Conservation (phyloP, 2,797 vertebrate species). For the Pipistrellus nathusii region DNA sequence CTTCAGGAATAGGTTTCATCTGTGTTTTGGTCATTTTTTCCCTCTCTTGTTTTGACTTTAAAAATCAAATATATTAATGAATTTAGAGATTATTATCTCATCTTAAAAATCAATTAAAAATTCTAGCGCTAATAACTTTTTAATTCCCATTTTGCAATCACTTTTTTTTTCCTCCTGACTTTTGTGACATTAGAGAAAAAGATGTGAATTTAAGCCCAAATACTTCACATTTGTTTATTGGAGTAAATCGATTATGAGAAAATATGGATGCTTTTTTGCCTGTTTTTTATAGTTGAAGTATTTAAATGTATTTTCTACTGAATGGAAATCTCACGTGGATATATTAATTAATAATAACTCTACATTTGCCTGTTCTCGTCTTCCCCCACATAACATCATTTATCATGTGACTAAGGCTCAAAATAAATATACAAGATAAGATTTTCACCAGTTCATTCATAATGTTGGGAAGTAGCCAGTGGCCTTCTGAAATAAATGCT, state of each 20-base stretch:
- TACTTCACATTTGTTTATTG: not conserved
- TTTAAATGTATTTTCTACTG: slow-evolving; percentile 24
- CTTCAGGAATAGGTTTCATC: not conserved
- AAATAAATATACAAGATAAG: slow-evolving; percentile 25
- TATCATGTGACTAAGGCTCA: slow-evolving; percentile 30
- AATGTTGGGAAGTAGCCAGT: slow-evolving; percentile 28
- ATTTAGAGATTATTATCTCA: not conserved
- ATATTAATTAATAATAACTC: slow-evolving; percentile 20
- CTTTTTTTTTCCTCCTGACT: slow-evolving; percentile 26
- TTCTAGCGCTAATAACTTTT: not conserved
- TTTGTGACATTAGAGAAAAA: not conserved
- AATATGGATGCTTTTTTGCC: not conserved
- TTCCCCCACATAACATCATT: not conserved
- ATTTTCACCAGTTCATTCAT: slow-evolving; percentile 31
- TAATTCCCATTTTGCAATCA: not conserved
- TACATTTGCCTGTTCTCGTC: not conserved
- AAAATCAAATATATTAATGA: not conserved
- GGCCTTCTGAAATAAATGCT: slow-evolving; percentile 56
- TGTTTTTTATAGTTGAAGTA: slow-evolving; percentile 54
- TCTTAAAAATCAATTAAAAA: not conserved
- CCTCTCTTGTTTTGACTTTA: slow-evolving; percentile 14
- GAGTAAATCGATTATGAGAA: slow-evolving; percentile 2
- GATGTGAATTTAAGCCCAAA: not conserved
- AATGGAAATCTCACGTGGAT: not conserved
- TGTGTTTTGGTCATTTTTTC: not conserved